Base-by-base conservation (phyloP, 1,140 invertebrate genomes). In the Drosophila sulfurigaster region DNA sequence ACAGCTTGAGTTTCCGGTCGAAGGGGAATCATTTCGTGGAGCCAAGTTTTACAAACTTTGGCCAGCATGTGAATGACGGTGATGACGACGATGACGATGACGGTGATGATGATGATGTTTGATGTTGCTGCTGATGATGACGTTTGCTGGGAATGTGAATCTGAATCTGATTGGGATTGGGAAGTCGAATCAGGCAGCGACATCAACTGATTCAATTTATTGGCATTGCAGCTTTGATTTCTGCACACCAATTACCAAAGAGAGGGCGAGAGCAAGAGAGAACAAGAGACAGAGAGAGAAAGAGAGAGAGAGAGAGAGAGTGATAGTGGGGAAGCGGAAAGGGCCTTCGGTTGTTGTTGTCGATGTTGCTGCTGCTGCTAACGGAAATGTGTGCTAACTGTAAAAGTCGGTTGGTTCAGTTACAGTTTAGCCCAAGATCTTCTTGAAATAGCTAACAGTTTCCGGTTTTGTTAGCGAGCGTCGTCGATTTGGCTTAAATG, bases 401-500 rank as follows among this genome's bases (percentile, higher is more conserved):
- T 43, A 65, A 56, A 62, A 74, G 74, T 62, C 58, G 73, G 69
- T 72, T 76, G 46, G 11, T 43, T 13, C 71, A 60, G 66, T 72
- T 83, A 62, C 71, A 63, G 64, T 49, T 75, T 92, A 92, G 72
- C 92, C 92, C 77, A 92, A 79, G 74, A 92, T 91, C 87, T 92
- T 92, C 81, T 92, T 92, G 72, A 92, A 89, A 74, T 92, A 92
- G 78, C 89, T 92, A 75, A 83, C 82, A 48, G 92, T 92, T 86
- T 93, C 92, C 75, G 91, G 91, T 62, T 93, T 92, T 71, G 91
- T 92, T 41, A 93, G 83, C 51, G 86, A 89, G 54, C 92, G 91
- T 79, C 82, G 83, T 72, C 92, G 92, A 83, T 93, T 93, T 49
- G 92, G 92, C 70, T 91, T 91, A 73, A 88, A 92, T 77, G 82